Evolutionary conservation across 2,113 vertebrate genomes (phyloP).

Genomic region (Symphodus melops): DNA sequence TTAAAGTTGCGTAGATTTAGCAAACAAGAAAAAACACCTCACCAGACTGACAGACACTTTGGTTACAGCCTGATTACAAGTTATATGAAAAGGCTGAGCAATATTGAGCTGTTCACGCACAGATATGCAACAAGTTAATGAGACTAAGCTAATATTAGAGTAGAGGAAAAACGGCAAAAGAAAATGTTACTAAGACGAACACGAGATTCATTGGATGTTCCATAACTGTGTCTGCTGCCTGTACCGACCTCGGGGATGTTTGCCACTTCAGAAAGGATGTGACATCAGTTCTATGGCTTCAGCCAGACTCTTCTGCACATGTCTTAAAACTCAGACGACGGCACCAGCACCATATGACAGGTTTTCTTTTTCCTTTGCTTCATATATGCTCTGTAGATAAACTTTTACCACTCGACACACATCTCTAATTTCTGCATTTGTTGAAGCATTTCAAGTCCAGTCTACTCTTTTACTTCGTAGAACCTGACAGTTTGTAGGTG

Average conservation of each 20-base stretch:
- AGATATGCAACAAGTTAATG: conserved; percentile 55
- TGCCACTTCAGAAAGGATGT: too few relatives aligned
- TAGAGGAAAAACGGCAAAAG: too few relatives aligned
- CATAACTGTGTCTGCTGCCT: too few relatives aligned
- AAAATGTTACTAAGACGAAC: too few relatives aligned
- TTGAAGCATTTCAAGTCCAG: background rate
- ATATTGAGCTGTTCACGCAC: conserved; percentile 27
- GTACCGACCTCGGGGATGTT: too few relatives aligned
- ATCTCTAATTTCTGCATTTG: background rate
- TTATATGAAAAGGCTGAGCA: background rate
- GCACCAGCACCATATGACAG: too few relatives aligned
- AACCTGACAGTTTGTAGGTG: background rate
- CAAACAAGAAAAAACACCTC: background rate
- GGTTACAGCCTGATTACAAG: background rate
- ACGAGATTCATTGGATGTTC: too few relatives aligned
- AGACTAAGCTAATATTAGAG: background rate
- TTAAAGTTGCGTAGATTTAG: too few relatives aligned
- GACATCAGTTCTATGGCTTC: too few relatives aligned
- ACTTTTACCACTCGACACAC: background rate
- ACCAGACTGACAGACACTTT: conserved; percentile 1
- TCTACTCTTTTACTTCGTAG: background rate
- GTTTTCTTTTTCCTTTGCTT: background rate
- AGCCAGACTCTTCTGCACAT: too few relatives aligned
- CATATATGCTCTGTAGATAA: background rate
- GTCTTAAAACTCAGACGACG: too few relatives aligned